Percentiles rank a stretch among this genome's conserved stretches.
Evolutionary conservation across 2,113 vertebrate genomes (phyloP).

Genomic region (Panurus biarmicus): DNA sequence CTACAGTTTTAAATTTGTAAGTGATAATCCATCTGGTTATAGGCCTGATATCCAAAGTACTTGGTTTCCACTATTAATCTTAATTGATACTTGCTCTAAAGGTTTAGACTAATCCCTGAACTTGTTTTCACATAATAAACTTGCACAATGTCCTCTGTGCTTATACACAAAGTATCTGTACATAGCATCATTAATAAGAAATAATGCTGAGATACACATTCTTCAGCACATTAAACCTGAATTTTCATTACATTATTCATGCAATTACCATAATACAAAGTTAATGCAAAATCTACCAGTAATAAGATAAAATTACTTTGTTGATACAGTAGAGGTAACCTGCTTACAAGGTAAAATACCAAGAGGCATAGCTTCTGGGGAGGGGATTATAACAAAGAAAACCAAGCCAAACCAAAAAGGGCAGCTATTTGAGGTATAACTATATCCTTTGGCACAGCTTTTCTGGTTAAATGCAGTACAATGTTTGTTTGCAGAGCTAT

Average conservation of each 20-base stretch:
- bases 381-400: neutral
- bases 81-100: neutral
- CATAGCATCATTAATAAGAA: neutral
- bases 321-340: neutral
- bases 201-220: neutral
- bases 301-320: neutral
- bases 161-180: neutral
- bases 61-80: neutral
- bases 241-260: neutral
- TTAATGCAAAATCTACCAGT: neutral
- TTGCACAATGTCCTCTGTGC: neutral
- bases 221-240: neutral
- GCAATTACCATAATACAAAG: neutral
- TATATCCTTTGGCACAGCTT: neutral
- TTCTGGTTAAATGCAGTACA: neutral
- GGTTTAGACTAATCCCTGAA: neutral
- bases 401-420: neutral
- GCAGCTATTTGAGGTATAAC: neutral
- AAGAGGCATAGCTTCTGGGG: neutral
- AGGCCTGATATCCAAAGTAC: neutral
- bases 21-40: neutral
- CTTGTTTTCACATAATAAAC: neutral
- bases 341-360: neutral
- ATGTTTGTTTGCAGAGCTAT: neutral
- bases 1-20: neutral